A percentile compares a stretch with the other conserved stretches of the same genome.
phyloP scores from a whole-genome alignment of 2,113 vertebrate species.

The Esox niger region DNA sequence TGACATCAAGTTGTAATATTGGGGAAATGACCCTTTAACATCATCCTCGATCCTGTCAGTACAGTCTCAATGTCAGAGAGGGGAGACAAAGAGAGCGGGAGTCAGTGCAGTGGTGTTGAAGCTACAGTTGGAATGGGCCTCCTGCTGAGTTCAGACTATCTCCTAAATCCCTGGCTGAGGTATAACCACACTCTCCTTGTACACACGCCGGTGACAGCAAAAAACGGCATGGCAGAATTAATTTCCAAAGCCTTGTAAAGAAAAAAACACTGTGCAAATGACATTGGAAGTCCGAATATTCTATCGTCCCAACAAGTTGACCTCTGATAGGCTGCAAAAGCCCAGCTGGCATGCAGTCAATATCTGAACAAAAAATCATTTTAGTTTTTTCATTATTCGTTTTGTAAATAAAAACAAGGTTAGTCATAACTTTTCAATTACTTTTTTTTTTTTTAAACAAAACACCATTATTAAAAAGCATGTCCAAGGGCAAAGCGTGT shows the following conservation, averaged over 20 bases:
- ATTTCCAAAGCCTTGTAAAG: neutral
- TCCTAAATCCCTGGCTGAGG: neutral
- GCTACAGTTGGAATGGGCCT: neutral
- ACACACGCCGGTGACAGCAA: neutral
- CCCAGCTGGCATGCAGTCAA: neutral
- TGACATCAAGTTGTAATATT: too few species aligned
- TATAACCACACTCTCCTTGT: neutral
- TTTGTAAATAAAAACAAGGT: constrained; percentile 47
- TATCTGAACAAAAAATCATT: constrained; percentile 12
- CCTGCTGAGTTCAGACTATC: constrained; percentile 10
- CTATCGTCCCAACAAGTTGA: too few species aligned
- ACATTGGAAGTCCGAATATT: neutral
- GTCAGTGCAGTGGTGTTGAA: neutral
- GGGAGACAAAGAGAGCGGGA: neutral
- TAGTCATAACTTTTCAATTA: constrained; percentile 45
- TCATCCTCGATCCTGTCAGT: neutral
- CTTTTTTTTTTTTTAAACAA: constrained; percentile 42
- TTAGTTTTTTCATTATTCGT: constrained; percentile 48
- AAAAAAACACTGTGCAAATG: neutral
- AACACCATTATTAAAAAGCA: constrained; percentile 30
- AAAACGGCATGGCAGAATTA: neutral
- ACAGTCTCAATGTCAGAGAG: neutral
- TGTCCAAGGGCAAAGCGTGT: constrained; percentile 33
- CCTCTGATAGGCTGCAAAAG: neutral
- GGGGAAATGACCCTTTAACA: too few species aligned